These are phyloP conservation scores for Cryptoleucopteryx plumbea DNA, from an alignment of 2,113 vertebrate genomes.

Conservation along the genomic window DNA sequence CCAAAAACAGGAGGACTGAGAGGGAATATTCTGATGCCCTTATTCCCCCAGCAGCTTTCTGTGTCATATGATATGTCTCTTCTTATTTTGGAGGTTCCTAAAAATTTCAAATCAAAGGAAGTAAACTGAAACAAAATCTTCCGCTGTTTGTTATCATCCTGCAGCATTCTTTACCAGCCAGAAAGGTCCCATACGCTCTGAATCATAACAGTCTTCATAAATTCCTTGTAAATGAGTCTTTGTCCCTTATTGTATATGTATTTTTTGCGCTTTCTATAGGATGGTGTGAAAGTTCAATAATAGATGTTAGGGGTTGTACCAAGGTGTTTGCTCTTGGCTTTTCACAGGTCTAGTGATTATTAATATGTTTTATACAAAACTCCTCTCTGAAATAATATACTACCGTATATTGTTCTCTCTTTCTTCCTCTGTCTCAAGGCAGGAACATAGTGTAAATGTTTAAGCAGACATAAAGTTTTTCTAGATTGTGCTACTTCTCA, in stretches of 20 bases:
- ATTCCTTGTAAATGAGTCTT: slow-evolving; percentile 37
- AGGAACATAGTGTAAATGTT: slow-evolving; percentile 42
- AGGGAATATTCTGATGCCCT: slow-evolving; percentile 43
- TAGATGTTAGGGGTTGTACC: slow-evolving; percentile 13
- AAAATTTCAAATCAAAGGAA: slow-evolving; percentile 15
- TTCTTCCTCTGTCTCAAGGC: slow-evolving; percentile 35
- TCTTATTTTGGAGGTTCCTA: slow-evolving; percentile 26
- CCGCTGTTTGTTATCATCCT: slow-evolving; percentile 16
- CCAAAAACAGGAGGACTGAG: slow-evolving; percentile 43
- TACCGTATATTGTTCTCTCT: not conserved
- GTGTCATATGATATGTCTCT: not conserved
- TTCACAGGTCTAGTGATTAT: slow-evolving; percentile 31
- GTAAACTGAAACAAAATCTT: slow-evolving; percentile 45
- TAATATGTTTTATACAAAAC: slow-evolving; percentile 48
- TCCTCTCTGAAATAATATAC: slow-evolving; percentile 22
- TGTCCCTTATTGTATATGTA: slow-evolving; percentile 4
- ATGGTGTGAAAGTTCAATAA: slow-evolving; percentile 47
- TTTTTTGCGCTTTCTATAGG: slow-evolving; percentile 68
- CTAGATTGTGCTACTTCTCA: slow-evolving; percentile 78
- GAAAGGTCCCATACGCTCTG: slow-evolving; percentile 26
- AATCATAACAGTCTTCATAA: slow-evolving; percentile 49
- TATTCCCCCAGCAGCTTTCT: slow-evolving; percentile 6
- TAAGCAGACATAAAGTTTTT: slow-evolving; percentile 62
- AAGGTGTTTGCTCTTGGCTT: not conserved
- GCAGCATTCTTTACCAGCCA: slow-evolving; percentile 18